A percentile compares a stretch with the other conserved stretches of the same genome.
phyloP scores from a whole-genome alignment of 2,888 invertebrate genomes.

The Stomorhina lunata region DNA sequence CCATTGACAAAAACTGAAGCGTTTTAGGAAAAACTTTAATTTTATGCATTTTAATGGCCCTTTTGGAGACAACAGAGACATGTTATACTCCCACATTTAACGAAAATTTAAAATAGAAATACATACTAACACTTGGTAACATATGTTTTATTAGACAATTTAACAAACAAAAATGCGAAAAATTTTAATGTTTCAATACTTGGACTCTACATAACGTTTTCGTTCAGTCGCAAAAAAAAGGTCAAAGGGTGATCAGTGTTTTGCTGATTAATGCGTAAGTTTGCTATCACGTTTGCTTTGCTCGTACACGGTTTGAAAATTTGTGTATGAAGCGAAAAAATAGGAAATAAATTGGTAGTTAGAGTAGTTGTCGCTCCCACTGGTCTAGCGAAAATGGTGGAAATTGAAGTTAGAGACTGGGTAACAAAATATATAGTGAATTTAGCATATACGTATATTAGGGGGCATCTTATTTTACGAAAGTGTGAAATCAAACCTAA shows the following conservation, averaged over 20 bases:
- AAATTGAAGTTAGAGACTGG: too few species aligned
- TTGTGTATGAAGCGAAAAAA: not conserved
- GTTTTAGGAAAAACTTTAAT: not conserved
- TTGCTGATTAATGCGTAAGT: conserved; percentile 3
- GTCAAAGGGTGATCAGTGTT: not conserved
- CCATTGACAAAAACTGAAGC: not conserved
- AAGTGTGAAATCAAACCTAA: too few species aligned
- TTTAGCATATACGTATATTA: too few species aligned
- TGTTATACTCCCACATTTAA: not conserved
- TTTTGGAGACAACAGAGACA: not conserved
- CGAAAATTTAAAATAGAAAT: not conserved
- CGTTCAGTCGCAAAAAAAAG: not conserved
- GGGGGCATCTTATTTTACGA: too few species aligned
- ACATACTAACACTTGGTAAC: not conserved
- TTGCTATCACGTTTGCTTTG: not conserved
- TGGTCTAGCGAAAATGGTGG: not conserved
- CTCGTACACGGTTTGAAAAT: not conserved
- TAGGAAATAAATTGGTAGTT: conserved; percentile 9
- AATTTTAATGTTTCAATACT: conserved; percentile 22
- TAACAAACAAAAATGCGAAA: conserved; percentile 32
- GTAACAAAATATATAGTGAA: too few species aligned
- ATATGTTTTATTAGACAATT: conserved; percentile 21
- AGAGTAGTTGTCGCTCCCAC: not conserved
- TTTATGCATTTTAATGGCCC: not conserved
- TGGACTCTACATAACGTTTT: too few species aligned